phyloP scores from a whole-genome alignment of 2,113 vertebrate genomes.

The Hystrix brachyura region DNA sequence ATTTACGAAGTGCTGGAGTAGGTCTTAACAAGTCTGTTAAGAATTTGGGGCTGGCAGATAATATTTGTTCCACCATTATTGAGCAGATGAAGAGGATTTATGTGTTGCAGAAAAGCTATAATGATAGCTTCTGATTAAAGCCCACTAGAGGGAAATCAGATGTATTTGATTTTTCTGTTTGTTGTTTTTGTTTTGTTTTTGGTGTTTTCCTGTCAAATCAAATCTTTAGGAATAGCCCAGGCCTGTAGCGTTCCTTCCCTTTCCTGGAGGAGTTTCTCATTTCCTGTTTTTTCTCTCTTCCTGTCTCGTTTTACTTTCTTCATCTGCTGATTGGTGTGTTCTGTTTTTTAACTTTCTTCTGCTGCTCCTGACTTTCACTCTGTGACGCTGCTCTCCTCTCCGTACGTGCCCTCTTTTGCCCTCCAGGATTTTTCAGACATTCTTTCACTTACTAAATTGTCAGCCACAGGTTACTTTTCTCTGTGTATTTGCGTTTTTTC shows the following conservation, averaged over 20 bases:
- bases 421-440: background rate
- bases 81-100: background rate
- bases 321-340: background rate
- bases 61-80: background rate
- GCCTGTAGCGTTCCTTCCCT: background rate
- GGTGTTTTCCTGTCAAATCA: background rate
- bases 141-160: background rate
- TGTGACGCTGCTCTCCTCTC: background rate
- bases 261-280: background rate
- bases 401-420: background rate
- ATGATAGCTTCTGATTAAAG: background rate
- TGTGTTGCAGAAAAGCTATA: background rate
- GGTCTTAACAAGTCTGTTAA: background rate
- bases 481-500: conserved; percentile 78
- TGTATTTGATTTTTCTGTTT: background rate
- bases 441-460: conserved; percentile 50
- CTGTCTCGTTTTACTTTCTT: background rate
- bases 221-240: background rate
- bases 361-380: background rate
- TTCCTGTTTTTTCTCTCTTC: background rate
- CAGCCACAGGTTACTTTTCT: conserved; percentile 60
- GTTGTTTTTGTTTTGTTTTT: background rate
- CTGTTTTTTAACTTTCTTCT: background rate
- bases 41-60: background rate
- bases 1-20: background rate